Base-by-base conservation (phyloP, 1,140 invertebrate species). In the Scaptomyza graminum region DNA sequence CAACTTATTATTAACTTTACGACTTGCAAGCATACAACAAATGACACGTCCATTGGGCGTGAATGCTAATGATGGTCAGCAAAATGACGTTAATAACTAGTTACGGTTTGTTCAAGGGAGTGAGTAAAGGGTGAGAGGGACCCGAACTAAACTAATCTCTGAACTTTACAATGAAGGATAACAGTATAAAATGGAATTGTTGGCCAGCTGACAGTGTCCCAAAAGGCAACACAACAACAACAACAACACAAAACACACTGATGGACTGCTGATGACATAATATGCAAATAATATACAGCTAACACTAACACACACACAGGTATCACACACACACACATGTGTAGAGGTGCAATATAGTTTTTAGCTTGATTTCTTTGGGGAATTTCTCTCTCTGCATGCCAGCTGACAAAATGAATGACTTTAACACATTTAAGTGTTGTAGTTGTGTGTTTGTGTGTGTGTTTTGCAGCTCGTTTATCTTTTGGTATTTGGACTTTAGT, bases 331-430 rank as follows among this genome's bases (percentile, higher is more conserved):
- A 34, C 44, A 49, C 31, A 41, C 25, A 44, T 37, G 46, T n/a
- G 31, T 60, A 47, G 47, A 50, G 50, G 39, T 83, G 63, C 67
- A 80, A 63, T 83, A 88, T 89, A 80, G 73, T 88, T 89, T 88
- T 88, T 88, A 88, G 84, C 83, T 89, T 88, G 84, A 88, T 88
- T 88, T 88, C 84, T 88, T 80, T 71, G 16, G 84, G 84, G 81
- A 89, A 89, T 89, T 80, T 79, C 41, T 22, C 28, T 31, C 28
- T 13, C 43, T 37, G 15, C 28, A 49, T 57, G 66, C 49, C 66
- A 54, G 56, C 54, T 66, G 60, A 47, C 59, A 69, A 60, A 46
- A 68, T 50, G 13, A 67, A 62, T 43, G 56, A 55, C 22, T 47
- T 3, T 18, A 39, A 31, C 22, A 66, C 16, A 22, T 7, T 34